Conservation (phyloP, 2,888 invertebrate species). For the Cephus nigrinus region DNA sequence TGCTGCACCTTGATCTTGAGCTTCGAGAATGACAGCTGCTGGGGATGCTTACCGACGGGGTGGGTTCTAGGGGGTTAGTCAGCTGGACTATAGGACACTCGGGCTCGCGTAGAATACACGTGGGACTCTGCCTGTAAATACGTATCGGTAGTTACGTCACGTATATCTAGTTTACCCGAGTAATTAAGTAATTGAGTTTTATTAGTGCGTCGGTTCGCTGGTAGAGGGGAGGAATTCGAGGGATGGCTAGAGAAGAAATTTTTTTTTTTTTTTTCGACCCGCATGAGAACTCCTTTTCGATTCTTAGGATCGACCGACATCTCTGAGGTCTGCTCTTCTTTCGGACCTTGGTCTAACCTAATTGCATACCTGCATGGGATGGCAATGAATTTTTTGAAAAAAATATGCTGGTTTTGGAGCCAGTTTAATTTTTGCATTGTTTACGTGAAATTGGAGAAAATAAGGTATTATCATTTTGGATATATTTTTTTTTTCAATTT, state of each 20-base stretch:
- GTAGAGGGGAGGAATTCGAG: conserved; percentile 4
- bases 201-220: conserved; percentile 19
- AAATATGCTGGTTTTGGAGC: neutral
- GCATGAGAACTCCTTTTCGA: conserved; percentile 37
- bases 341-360: no score
- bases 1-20: neutral
- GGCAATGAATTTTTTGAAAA: neutral
- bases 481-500: no score
- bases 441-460: no score
- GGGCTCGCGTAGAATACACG: no score
- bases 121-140: conserved; percentile 15
- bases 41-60: no score
- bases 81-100: no score
- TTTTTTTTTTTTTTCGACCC: conserved; percentile 25
- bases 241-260: neutral
- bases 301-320: no score
- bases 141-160: conserved; percentile 43
- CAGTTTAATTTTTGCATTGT: no score
- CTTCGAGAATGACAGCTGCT: neutral
- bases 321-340: no score
- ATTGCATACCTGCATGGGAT: conserved; percentile 4
- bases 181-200: conserved; percentile 49
- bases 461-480: no score
- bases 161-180: conserved; percentile 36
- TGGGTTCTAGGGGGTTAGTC: no score